These are phyloP conservation scores for Spodoptera litura DNA, from an alignment of 1,140 invertebrate species.

Conservation along the genomic window DNA sequence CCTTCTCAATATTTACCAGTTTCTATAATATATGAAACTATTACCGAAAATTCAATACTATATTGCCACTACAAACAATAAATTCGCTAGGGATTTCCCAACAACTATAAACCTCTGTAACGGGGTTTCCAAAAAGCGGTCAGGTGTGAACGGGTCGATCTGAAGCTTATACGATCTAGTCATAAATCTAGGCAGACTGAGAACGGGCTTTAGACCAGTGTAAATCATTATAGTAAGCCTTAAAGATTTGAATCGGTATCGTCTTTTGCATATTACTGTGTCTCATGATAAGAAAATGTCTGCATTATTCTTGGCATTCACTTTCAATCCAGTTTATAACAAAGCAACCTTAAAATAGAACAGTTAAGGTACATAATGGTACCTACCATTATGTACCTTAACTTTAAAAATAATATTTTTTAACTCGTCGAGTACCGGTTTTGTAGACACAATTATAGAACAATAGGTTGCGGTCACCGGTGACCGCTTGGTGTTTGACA, in stretches of 20 bases:
- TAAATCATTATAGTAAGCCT: slow-evolving; percentile 35
- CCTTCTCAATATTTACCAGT: no score
- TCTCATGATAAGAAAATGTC: not conserved
- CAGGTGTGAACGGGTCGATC: slow-evolving; percentile 29
- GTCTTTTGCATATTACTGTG: not conserved
- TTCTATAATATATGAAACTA: not conserved
- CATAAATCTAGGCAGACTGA: slow-evolving; percentile 27
- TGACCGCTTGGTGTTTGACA: no score
- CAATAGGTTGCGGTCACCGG: no score
- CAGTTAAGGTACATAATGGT: no score
- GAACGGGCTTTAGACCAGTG: slow-evolving; percentile 8
- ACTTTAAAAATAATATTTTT: no score
- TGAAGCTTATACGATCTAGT: slow-evolving; percentile 19
- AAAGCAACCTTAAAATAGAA: no score
- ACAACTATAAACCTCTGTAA: slow-evolving; percentile 34
- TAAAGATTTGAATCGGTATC: slow-evolving; percentile 15
- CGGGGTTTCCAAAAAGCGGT: slow-evolving; percentile 17
- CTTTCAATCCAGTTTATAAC: no score
- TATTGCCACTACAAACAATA: slow-evolving; percentile 8
- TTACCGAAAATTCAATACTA: not conserved
- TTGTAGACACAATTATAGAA: no score
- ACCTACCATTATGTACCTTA: no score
- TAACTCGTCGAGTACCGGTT: no score
- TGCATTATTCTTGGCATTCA: not conserved
- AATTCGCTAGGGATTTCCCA: slow-evolving; percentile 6